phyloP scores from a whole-genome alignment of 2,888 invertebrate species.

The Synergus itoensis region DNA sequence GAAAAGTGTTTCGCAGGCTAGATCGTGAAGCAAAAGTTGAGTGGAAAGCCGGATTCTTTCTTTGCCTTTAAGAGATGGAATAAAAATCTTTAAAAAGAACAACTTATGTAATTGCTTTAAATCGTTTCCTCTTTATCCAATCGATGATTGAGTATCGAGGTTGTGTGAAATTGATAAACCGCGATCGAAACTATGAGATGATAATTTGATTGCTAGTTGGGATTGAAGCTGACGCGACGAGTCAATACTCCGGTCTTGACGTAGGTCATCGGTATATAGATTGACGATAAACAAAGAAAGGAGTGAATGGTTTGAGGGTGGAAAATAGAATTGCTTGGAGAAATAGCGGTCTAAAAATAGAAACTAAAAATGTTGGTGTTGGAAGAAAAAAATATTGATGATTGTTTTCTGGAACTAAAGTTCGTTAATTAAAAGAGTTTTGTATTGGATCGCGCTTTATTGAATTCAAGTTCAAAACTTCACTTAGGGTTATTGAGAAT shows the following conservation, averaged over 20 bases:
- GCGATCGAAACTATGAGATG: background rate
- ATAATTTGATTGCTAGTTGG: conserved; percentile 9
- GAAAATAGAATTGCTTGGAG: background rate
- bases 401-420: too few species aligned
- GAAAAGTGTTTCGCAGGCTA: background rate
- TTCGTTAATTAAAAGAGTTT: background rate
- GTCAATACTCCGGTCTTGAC: background rate
- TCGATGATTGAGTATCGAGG: background rate
- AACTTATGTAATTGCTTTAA: background rate
- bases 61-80: background rate
- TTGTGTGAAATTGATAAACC: background rate
- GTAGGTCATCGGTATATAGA: background rate
- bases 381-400: background rate
- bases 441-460: background rate
- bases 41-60: background rate
- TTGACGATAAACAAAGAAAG: background rate
- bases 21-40: background rate
- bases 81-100: background rate
- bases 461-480: background rate
- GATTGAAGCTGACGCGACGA: background rate
- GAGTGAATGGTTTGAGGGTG: background rate
- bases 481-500: background rate
- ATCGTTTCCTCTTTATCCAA: background rate
- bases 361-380: background rate
- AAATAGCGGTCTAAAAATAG: background rate